Evolutionary conservation across 2,113 vertebrate genomes (phyloP), one percentile per base, ranked within the genome.

Genomic region (Urocitellus parryii): DNA sequence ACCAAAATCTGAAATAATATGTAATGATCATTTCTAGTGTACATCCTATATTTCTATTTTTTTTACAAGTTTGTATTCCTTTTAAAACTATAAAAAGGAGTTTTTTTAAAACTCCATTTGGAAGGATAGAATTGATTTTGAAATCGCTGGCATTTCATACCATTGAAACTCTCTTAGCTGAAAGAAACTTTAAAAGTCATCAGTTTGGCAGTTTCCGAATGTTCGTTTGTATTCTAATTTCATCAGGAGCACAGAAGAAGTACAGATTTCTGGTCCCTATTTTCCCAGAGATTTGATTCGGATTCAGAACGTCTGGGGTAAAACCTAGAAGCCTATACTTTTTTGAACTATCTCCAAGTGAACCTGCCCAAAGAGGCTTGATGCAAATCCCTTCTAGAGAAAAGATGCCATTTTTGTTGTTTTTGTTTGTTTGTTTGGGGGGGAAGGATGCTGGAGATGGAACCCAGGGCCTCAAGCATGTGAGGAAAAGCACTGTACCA

Each of bases 181-280:
- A 70, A 80, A 42, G 34, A 96, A 92, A 76, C 53, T 74, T 92
- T 92, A 76, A 88, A 95, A 90, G 67, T 81, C 89, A 86, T 45
- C 61, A 70, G 34, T 96, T 72, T 58, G 95, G 51, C 92, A 53
- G 61, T 56, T 96, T 94, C 25, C 70, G 86, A 81, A 77, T 86
- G 61, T 68, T 76, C 48, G 3, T 65, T n/a, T 85, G 8, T 53
- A 78, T 91, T 94, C 24, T 79, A 74, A 45, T 67, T 91, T 39
- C 74, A 76, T 68, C 27, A 65, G 84, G 58, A 70, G 27, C 48
- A 92, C 11, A 51, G 48, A 51, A 12, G 48, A 56, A 18, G n/a
- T 25, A 70, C 2, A 34, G 34, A 85, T 70, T 82, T 10, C 42
- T 94, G 13, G 65, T 94, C 42, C 8, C 11, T 29, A 76, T 70